Percentiles rank a stretch among this genome's conserved stretches.
Conservation (phyloP, 2,888 invertebrate genomes). For the Disparrhopalites patrizii region DNA sequence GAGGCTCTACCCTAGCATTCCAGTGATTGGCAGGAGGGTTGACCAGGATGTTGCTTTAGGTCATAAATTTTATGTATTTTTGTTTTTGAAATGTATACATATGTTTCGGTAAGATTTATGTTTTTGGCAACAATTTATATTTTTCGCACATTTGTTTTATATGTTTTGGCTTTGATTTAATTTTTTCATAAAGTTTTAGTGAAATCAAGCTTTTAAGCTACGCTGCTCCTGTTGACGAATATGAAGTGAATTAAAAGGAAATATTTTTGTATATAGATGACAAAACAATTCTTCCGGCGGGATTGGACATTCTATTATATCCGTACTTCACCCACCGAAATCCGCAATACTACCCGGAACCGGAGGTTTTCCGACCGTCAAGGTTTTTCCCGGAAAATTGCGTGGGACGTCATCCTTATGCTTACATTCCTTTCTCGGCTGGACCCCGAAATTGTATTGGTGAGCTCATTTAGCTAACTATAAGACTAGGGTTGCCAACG, state of each 20-base stretch:
- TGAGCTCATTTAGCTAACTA: slow-evolving; percentile 1
- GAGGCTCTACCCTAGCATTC: not conserved
- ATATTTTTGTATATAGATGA: slow-evolving; percentile 45
- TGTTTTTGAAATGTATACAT: no score
- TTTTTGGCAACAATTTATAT: no score
- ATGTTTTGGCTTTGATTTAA: no score
- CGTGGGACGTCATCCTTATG: slow-evolving; percentile 52
- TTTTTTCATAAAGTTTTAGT: no score
- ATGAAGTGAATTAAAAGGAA: no score
- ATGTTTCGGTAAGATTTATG: no score
- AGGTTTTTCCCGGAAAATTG: slow-evolving; percentile 54
- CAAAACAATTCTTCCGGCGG: slow-evolving; percentile 51
- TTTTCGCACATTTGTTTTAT: no score
- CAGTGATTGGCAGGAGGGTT: not conserved
- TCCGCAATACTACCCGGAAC: slow-evolving; percentile 53
- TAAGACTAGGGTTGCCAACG: no score
- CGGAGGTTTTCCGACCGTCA: slow-evolving; percentile 56
- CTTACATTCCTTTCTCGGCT: slow-evolving; percentile 53
- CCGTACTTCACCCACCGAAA: slow-evolving; percentile 53
- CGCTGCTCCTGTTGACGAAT: no score
- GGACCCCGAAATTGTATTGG: slow-evolving; percentile 49
- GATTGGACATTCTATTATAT: slow-evolving; percentile 51
- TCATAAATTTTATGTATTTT: no score
- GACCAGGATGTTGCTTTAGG: no score
- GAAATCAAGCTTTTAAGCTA: no score